Base-by-base conservation (phyloP, 1,140 invertebrate species). In the Danaus plexippus region DNA sequence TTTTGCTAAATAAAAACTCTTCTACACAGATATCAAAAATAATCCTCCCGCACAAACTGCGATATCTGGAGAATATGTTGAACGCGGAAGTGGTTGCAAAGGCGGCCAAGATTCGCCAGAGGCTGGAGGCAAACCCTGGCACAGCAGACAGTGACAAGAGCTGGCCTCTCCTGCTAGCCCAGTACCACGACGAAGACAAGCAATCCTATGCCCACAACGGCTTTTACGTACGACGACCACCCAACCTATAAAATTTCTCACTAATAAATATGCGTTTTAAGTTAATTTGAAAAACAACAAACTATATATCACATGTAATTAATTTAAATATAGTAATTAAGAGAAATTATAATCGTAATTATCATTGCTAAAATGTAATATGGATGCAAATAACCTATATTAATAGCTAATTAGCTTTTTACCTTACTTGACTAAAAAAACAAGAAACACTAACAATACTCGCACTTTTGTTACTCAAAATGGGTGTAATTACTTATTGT, bases 51-150 rank as follows among this genome's bases (percentile, higher is more conserved):
- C 73, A 81, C 61, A 85, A 85, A 54, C 59, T 85, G 9, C 54
- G 81, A 41, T 85, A 85, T 52, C 63, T 85, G 43, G 79, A 85
- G 54, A 85, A 82, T 22, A 85, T 85, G 81, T 51, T 85, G n/a
- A 85, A 82, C 51, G 72, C 79, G 1, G 81, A 85, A 45, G 76
- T 85, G 0, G 66, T 82, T 8, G 77, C 75, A 0, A 85, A 85
- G 47, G 77, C 79, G 3, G 73, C 77, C 5, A 80, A 76, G 49
- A 75, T 85, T n/a, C 64, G 81, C 0, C 76, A 80, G 47, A 58
- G 75, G 22, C 77, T 81, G 51, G 79, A 82, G 64, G 71, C 69
- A 3, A 85, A 81, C 22, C 77, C 81, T 0, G 79, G 75, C 46
- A 66, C 66, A 11, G 67, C 65, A 43, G 79, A 81, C 10, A 69